Base-by-base conservation (phyloP, 2,113 vertebrate genomes). In the Nematolebias whitei region DNA sequence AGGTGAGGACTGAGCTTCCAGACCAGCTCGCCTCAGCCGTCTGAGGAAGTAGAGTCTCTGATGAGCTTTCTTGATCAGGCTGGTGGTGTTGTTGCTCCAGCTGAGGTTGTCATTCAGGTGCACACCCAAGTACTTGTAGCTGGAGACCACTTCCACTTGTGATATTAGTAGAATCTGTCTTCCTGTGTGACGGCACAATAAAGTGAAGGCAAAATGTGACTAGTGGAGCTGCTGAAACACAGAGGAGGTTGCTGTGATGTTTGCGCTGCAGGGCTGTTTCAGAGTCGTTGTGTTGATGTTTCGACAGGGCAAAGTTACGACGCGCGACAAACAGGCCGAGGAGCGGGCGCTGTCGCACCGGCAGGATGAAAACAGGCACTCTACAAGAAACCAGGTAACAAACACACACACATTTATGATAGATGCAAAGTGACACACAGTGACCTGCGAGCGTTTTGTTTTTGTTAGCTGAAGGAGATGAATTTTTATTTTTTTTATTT, bases 341-440 rank as follows among this genome's bases (percentile, higher is more conserved):
- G 97, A 99, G 66, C 88, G 98, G 83, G 94, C 95, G 24, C 82
- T 93, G 76, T 90, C 91, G 15, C 97, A 99, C 74, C 93, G 95
- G 35, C 96, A 99, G 88, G 97, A 99, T 56, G 98, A 98, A 90
- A 99, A 98, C 92, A 92, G 96, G 64, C 96, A 99, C 22, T 92
- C 95, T 79, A 96, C 96, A 40, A 94, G 98, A 53, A 96, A 93
- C 91, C 97, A 99, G 96, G 96, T 97, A 87, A 66, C n/a, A 29
- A 1, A 40, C 26, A 0, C 11, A 44, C 18, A n/a, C 12, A 40
- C 1, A 20, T 15, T 24, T 35, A 41, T 15, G n/a, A n/a, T n/a
- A n/a, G n/a, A n/a, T n/a, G n/a, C n/a, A n/a, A n/a, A n/a, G n/a
- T n/a, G n/a, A 58, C 41, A 22, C 22, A 1, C 13, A 11, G 3